These are phyloP conservation scores for Oedothorax gibbosus DNA, from an alignment of 1,140 invertebrate genomes.

Conservation along the genomic window DNA sequence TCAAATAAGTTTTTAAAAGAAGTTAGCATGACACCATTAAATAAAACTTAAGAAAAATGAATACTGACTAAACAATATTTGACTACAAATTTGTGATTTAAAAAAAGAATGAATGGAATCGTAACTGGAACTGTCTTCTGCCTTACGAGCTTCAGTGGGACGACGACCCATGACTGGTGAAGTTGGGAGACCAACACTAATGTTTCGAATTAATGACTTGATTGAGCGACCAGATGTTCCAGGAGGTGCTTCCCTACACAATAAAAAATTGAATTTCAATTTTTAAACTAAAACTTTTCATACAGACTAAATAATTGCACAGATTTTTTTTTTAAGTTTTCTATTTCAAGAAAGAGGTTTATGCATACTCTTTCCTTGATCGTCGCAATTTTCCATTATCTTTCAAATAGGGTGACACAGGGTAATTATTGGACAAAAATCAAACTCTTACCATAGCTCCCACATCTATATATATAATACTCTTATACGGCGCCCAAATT, in stretches of 20 bases:
- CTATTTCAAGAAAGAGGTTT: no score
- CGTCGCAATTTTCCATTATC: no score
- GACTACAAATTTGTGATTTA: neutral
- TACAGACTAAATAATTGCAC: neutral
- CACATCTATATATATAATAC: no score
- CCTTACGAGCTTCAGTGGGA: constrained; percentile 61
- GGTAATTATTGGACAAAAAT: no score
- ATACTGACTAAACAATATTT: neutral
- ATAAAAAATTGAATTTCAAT: no score
- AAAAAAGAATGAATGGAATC: neutral
- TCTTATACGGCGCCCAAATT: no score
- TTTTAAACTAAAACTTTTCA: no score
- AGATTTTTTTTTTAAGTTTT: no score
- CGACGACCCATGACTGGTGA: constrained; percentile 83
- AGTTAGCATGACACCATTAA: neutral
- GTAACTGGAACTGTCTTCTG: constrained; percentile 39
- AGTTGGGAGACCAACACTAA: constrained; percentile 71
- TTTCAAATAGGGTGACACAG: no score
- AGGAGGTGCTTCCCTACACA: constrained; percentile 71
- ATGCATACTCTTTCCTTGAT: no score
- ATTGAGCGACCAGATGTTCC: constrained; percentile 75
- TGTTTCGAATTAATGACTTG: constrained; percentile 80
- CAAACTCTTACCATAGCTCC: no score
- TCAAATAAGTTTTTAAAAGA: no score
- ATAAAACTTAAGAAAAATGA: neutral